Percentiles rank a stretch among this genome's conserved stretches.
Evolutionary conservation across 2,797 vertebrate genomes (phyloP).

Genomic region (Cyprinella venusta): DNA sequence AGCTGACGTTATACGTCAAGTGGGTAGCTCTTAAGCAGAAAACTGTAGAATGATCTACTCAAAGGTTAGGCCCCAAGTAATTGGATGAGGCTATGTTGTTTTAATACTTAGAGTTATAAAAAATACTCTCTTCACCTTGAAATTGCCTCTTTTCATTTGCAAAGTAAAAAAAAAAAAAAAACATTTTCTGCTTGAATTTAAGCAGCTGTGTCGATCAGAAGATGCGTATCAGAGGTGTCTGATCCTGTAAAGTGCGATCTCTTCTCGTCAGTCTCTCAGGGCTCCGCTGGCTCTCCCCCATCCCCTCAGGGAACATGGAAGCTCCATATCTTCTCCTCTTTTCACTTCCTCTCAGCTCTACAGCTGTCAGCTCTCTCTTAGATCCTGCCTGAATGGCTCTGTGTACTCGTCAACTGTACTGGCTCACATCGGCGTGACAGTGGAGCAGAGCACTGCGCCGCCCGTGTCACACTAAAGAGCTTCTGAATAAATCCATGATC

Average conservation of each 20-base stretch:
- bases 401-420: slow-evolving; percentile 68
- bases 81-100: slow-evolving; percentile 18
- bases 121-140: slow-evolving; percentile 29
- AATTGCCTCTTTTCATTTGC: slow-evolving; percentile 41
- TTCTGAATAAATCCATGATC: slow-evolving; percentile 73
- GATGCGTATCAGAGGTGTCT: slow-evolving; percentile 47
- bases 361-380: slow-evolving; percentile 71
- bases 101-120: slow-evolving; percentile 1
- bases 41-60: background rate
- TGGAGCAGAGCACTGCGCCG: slow-evolving; percentile 54
- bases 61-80: background rate
- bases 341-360: slow-evolving; percentile 56
- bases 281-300: slow-evolving; percentile 53
- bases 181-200: slow-evolving; percentile 33
- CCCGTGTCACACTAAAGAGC: slow-evolving; percentile 76
- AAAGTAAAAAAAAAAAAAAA: background rate
- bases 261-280: slow-evolving; percentile 38
- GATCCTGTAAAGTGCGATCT: slow-evolving; percentile 35
- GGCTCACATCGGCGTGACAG: slow-evolving; percentile 72
- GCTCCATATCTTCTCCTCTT: slow-evolving; percentile 48
- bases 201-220: slow-evolving; percentile 26
- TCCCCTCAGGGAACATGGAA: slow-evolving; percentile 57
- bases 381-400: slow-evolving; percentile 68
- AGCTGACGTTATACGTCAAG: background rate
- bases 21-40: background rate